Evolutionary conservation across 2,113 vertebrate genomes (phyloP).

Genomic region (Hippocampus guttulatus): DNA sequence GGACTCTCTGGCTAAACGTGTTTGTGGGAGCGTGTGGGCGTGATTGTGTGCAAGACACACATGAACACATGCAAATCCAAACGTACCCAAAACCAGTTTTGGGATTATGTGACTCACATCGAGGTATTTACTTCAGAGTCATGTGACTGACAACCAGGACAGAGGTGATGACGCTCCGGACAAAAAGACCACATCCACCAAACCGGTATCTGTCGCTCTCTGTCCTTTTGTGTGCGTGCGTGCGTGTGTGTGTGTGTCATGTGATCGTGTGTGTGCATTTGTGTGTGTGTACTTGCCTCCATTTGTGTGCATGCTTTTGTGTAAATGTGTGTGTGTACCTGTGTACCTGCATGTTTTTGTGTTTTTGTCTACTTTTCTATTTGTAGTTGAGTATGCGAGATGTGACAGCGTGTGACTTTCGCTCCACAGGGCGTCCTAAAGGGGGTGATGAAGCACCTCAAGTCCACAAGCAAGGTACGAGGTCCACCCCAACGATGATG

Average conservation of each 20-base stretch:
- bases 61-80: not conserved
- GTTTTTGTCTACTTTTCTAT: constrained; percentile 1
- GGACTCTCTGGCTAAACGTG: constrained; percentile 8
- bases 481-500: constrained; percentile 10
- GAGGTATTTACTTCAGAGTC: constrained; percentile 38
- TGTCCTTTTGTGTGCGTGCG: not conserved
- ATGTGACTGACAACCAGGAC: constrained; percentile 6
- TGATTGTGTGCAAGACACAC: not conserved
- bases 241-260: constrained; percentile 3
- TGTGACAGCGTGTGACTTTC: constrained; percentile 27
- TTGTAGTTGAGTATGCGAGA: constrained; percentile 3
- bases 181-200: constrained; percentile 37
- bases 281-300: not conserved
- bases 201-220: constrained; percentile 29
- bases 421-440: constrained; percentile 35
- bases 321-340: not conserved
- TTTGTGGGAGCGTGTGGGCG: constrained; percentile 7
- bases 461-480: constrained; percentile 43
- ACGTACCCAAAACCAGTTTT: not conserved
- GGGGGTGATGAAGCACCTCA: constrained; percentile 41
- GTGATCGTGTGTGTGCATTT: not conserved
- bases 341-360: constrained; percentile 6
- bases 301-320: not conserved
- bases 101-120: not conserved
- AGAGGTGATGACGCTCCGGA: not conserved